Conservation (phyloP, 2,888 invertebrate genomes). For the Onthophagus sagittarius region DNA sequence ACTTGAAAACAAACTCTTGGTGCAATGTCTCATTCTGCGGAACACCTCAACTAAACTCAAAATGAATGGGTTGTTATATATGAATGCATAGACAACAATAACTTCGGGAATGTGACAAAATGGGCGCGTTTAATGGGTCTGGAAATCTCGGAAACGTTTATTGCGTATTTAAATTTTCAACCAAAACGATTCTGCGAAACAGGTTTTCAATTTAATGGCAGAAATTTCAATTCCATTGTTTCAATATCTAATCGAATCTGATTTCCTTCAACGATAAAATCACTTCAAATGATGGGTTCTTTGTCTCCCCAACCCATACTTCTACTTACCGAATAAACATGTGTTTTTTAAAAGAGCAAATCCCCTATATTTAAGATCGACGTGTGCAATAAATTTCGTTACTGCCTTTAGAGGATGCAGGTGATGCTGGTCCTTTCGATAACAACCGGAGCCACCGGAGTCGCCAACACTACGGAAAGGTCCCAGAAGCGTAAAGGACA, state of each 20-base stretch:
- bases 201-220: not conserved
- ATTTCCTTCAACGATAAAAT: not conserved
- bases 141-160: not conserved
- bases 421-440: not conserved
- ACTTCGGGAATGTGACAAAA: not conserved
- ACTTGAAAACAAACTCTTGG: conserved; percentile 9
- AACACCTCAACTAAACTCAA: not conserved
- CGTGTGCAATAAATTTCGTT: conserved; percentile 8
- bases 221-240: not conserved
- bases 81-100: not conserved
- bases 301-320: too few relatives aligned
- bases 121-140: not conserved
- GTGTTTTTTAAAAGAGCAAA: not conserved
- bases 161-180: not conserved
- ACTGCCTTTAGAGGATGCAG: conserved; percentile 2
- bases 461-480: conserved; percentile 5
- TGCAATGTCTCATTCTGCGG: not conserved
- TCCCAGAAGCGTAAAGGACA: conserved; percentile 18
- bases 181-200: not conserved
- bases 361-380: not conserved
- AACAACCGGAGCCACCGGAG: conserved; percentile 3
- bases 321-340: too few relatives aligned
- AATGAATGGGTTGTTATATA: not conserved
- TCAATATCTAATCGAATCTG: not conserved
- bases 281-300: too few relatives aligned